Evolutionary conservation across 2,888 invertebrate species (phyloP).

Genomic region (Drosophila leonis): DNA sequence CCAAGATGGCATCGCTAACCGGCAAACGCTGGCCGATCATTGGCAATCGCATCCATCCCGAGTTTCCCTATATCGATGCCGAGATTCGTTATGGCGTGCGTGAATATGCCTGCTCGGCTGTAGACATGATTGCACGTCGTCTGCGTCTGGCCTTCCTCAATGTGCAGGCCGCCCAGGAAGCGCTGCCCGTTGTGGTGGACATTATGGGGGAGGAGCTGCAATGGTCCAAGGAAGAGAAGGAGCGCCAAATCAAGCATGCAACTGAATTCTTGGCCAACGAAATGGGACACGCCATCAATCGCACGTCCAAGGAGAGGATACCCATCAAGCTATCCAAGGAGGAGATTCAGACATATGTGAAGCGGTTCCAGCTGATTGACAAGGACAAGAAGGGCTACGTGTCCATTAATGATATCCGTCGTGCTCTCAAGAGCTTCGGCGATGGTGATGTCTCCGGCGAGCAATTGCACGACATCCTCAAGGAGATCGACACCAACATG

Average conservation of each 20-base stretch:
- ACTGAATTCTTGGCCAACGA: conserved; percentile 95
- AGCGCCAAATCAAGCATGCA: conserved; percentile 93
- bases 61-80: conserved; percentile 99
- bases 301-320: conserved; percentile 93
- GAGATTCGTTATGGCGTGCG: conserved; percentile 96
- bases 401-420: conserved; percentile 98
- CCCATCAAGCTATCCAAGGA: conserved; percentile 97
- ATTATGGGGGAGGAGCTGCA: conserved; percentile 98
- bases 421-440: conserved; percentile 95
- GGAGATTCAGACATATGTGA: conserved; percentile 97
- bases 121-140: conserved; percentile 98
- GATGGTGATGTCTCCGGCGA: conserved; percentile 94
- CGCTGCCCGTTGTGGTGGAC: conserved; percentile 94
- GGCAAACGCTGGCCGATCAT: conserved; percentile 99
- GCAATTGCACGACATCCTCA: conserved; percentile 98
- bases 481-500: conserved; percentile 99
- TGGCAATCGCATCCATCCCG: conserved; percentile 97
- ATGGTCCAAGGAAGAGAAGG: conserved; percentile 93
- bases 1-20: conserved; percentile 97
- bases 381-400: conserved; percentile 98
- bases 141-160: conserved; percentile 98
- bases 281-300: conserved; percentile 98
- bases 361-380: conserved; percentile 98
- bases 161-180: conserved; percentile 98
- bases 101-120: conserved; percentile 98